Percentiles rank a stretch among this genome's conserved stretches.
Conservation (phyloP, 2,113 vertebrate genomes). For the Myanophis thanlyinensis region DNA sequence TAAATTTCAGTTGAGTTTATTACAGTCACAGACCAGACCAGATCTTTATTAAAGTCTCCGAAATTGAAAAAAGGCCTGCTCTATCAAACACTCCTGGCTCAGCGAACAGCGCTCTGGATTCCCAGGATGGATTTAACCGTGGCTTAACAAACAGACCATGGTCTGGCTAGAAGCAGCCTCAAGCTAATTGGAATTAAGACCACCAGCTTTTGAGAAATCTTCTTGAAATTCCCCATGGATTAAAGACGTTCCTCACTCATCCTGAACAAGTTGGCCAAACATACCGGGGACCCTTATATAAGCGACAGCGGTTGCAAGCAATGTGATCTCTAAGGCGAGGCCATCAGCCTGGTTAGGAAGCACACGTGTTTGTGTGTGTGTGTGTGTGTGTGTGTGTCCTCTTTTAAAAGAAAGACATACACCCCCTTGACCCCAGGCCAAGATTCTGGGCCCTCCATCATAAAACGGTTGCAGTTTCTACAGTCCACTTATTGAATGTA, state of each 20-base stretch:
- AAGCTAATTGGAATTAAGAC: neutral
- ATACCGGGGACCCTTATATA: too few relatives aligned
- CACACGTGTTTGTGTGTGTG: too few relatives aligned
- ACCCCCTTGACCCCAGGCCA: too few relatives aligned
- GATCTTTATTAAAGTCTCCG: too few relatives aligned
- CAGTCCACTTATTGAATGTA: neutral
- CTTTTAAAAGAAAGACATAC: neutral
- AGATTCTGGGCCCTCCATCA: neutral
- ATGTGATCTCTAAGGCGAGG: neutral
- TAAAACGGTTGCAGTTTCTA: accelerated
- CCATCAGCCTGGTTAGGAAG: neutral
- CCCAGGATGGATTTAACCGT: neutral
- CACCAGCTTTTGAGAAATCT: neutral
- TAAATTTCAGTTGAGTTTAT: too few relatives aligned
- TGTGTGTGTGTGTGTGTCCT: neutral
- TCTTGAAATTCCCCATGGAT: accelerated
- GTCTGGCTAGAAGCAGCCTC: neutral
- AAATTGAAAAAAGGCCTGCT: too few relatives aligned
- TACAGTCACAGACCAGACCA: too few relatives aligned
- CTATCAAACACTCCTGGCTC: neutral
- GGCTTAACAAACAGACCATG: neutral
- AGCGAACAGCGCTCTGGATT: neutral
- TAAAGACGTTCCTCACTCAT: neutral
- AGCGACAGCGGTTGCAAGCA: neutral
- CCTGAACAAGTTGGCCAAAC: neutral